Conservation (phyloP, 2,888 invertebrate species). For the Eubasilissa splendida region DNA sequence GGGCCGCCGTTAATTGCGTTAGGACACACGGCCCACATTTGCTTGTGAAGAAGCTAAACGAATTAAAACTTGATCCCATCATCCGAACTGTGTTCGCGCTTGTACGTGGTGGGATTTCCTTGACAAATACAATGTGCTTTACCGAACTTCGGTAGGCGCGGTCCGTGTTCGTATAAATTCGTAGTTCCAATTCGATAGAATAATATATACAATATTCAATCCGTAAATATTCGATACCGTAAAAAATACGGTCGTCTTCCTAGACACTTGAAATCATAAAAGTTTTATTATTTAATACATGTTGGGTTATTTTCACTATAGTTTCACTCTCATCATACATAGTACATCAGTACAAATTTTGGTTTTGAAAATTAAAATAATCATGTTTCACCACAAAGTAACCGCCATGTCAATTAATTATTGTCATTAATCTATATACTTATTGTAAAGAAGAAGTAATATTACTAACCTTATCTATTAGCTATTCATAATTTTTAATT, state of each 20-base stretch:
- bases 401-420: too few relatives aligned
- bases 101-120: slow-evolving; percentile 27
- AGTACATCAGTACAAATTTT: too few relatives aligned
- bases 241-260: too few relatives aligned
- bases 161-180: neutral
- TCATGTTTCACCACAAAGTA: too few relatives aligned
- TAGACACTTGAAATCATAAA: neutral
- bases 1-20: slow-evolving; percentile 33
- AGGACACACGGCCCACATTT: slow-evolving; percentile 32
- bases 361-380: too few relatives aligned
- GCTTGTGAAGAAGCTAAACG: slow-evolving; percentile 35
- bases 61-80: slow-evolving; percentile 35
- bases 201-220: neutral
- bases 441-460: too few relatives aligned
- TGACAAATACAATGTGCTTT: slow-evolving; percentile 23
- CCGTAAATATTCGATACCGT: neutral
- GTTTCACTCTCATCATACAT: too few relatives aligned
- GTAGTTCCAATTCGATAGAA: neutral
- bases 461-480: too few relatives aligned
- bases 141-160: neutral
- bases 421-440: too few relatives aligned
- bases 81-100: slow-evolving; percentile 5
- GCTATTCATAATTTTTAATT: too few relatives aligned
- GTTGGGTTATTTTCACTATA: neutral
- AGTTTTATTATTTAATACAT: neutral